These are phyloP conservation scores for Anagrus nilaparvatae DNA, from an alignment of 1,140 invertebrate genomes.

Conservation along the genomic window DNA sequence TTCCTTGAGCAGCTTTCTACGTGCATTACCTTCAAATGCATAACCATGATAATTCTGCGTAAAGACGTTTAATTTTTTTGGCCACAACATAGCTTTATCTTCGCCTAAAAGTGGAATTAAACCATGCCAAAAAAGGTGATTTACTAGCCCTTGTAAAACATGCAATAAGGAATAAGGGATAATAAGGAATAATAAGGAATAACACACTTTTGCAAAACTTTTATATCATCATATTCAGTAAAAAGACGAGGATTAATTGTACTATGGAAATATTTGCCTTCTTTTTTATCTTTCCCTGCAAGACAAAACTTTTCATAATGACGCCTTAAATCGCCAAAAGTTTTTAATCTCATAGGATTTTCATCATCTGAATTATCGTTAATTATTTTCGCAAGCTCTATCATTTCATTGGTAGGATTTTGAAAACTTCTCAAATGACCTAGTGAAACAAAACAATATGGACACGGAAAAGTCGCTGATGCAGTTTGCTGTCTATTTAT, in stretches of 20 bases:
- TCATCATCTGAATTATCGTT: background rate
- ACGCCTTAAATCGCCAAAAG: background rate
- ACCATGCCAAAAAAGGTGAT: constrained; percentile 6
- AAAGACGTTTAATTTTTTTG: constrained; percentile 8
- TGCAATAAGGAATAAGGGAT: no score
- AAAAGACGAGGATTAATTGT: constrained; percentile 8
- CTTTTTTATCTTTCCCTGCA: constrained; percentile 2
- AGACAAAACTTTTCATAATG: constrained; percentile 7
- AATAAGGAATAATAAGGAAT: constrained; percentile 10
- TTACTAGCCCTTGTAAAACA: constrained; percentile 14
- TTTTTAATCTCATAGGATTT: constrained; percentile 3
- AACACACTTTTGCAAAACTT: constrained; percentile 14
- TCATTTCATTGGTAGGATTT: background rate
- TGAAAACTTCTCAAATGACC: background rate
- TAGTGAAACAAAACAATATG: constrained; percentile 4
- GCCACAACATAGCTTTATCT: constrained; percentile 12
- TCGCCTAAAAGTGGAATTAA: background rate
- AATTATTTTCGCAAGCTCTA: background rate
- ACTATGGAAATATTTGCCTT: constrained; percentile 3
- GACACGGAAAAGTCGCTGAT: constrained; percentile 2
- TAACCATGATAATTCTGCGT: no score
- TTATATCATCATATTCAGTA: constrained; percentile 1
- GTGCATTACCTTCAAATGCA: no score
- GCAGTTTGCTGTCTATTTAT: constrained; percentile 12
- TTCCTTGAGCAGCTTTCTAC: constrained; percentile 11